Conservation (phyloP, 1,140 invertebrate genomes). For the Zaprionus africanus region DNA sequence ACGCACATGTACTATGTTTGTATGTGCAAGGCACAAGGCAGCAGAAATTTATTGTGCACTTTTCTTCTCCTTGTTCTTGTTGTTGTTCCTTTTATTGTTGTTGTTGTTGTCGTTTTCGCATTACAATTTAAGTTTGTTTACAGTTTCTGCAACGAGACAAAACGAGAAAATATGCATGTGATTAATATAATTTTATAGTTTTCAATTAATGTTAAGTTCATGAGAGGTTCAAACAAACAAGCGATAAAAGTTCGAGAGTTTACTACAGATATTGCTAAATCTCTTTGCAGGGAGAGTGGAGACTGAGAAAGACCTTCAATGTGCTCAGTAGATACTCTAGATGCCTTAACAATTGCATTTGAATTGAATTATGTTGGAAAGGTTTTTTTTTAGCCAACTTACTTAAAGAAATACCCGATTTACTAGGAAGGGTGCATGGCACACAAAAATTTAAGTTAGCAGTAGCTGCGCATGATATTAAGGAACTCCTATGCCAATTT, state of each 20-base stretch:
- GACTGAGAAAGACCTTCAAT: too few species aligned
- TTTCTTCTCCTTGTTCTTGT: neutral
- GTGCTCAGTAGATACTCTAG: too few species aligned
- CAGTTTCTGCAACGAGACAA: slow-evolving; percentile 34
- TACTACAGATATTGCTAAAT: neutral
- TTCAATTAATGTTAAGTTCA: slow-evolving; percentile 25
- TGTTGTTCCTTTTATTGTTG: neutral
- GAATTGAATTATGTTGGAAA: too few species aligned
- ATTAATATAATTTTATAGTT: slow-evolving; percentile 21
- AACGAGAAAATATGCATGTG: slow-evolving; percentile 13
- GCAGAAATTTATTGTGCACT: slow-evolving; percentile 20
- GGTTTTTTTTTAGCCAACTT: too few species aligned
- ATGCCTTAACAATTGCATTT: too few species aligned
- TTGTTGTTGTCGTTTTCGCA: slow-evolving; percentile 8
- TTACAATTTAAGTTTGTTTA: slow-evolving; percentile 41
- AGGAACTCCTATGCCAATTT: neutral
- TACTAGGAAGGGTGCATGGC: too few species aligned
- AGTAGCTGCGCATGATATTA: too few species aligned
- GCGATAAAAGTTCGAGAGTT: neutral
- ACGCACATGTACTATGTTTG: neutral
- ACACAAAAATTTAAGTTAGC: too few species aligned
- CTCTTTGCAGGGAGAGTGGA: too few species aligned
- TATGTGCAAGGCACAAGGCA: neutral
- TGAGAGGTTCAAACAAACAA: neutral
- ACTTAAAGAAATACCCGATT: too few species aligned